Evolutionary conservation across 2,888 invertebrate genomes (phyloP).

Genomic region (Cancer borealis): DNA sequence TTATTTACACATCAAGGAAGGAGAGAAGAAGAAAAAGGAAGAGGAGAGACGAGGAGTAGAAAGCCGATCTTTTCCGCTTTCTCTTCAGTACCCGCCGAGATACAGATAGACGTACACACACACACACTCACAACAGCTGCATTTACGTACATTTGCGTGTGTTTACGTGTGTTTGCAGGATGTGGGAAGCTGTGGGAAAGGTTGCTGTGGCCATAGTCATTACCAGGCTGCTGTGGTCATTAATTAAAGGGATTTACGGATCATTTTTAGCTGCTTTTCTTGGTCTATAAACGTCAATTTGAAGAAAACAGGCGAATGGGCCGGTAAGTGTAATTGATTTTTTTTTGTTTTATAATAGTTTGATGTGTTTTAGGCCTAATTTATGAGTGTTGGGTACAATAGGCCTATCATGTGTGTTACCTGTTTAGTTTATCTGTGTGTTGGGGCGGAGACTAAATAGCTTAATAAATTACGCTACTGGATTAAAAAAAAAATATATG

Average conservation of each 20-base stretch:
- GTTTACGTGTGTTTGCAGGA: not conserved
- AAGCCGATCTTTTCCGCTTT: no score
- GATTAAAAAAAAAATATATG: no score
- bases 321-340: constrained; percentile 69
- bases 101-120: no score
- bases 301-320: constrained; percentile 78
- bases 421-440: not conserved
- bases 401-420: not conserved
- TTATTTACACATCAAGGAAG: no score
- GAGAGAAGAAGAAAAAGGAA: no score
- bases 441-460: no score
- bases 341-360: not conserved
- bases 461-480: no score
- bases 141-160: no score
- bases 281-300: constrained; percentile 73
- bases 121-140: no score
- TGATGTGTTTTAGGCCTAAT: not conserved
- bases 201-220: constrained; percentile 54
- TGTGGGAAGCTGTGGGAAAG: constrained; percentile 72
- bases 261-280: constrained; percentile 74
- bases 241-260: constrained; percentile 70
- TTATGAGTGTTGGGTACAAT: not conserved
- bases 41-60: no score
- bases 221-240: constrained; percentile 51
- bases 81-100: no score